phyloP scores from a whole-genome alignment of 2,888 invertebrate species.

The Limnephilus lunatus region DNA sequence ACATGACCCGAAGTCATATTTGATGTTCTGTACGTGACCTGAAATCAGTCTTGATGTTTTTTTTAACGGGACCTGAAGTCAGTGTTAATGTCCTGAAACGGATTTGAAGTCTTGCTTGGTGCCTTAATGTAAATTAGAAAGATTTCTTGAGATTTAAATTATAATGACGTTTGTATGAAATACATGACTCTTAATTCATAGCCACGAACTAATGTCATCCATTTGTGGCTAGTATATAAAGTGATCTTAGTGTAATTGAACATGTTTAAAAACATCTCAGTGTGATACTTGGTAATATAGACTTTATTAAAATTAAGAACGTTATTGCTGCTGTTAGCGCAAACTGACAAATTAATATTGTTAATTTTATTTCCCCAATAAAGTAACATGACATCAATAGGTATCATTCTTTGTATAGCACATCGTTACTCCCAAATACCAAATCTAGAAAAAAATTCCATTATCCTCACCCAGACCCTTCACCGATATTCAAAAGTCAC shows the following conservation, averaged over 20 bases:
- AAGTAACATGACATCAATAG: constrained; percentile 14
- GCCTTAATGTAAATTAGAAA: background rate
- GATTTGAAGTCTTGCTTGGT: background rate
- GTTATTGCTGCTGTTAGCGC: constrained; percentile 30
- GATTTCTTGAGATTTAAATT: constrained; percentile 10
- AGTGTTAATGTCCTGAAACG: background rate
- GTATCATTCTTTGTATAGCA: background rate
- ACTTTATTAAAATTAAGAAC: constrained; percentile 18
- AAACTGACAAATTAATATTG: constrained; percentile 20
- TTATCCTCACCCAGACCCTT: background rate
- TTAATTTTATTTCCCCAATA: constrained; percentile 31
- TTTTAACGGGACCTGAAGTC: background rate
- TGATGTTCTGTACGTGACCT: background rate
- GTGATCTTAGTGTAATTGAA: constrained; percentile 33
- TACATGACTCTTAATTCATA: background rate
- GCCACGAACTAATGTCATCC: background rate
- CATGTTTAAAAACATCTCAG: constrained; percentile 12
- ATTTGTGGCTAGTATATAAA: background rate
- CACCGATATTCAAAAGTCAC: too few relatives aligned
- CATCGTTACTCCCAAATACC: background rate
- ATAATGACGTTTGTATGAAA: background rate
- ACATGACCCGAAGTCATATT: background rate
- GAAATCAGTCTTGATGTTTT: background rate
- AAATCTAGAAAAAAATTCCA: background rate
- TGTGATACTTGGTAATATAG: constrained; percentile 46